Conservation (phyloP, 2,888 invertebrate genomes). For the Eueremaeus valkanovi region DNA sequence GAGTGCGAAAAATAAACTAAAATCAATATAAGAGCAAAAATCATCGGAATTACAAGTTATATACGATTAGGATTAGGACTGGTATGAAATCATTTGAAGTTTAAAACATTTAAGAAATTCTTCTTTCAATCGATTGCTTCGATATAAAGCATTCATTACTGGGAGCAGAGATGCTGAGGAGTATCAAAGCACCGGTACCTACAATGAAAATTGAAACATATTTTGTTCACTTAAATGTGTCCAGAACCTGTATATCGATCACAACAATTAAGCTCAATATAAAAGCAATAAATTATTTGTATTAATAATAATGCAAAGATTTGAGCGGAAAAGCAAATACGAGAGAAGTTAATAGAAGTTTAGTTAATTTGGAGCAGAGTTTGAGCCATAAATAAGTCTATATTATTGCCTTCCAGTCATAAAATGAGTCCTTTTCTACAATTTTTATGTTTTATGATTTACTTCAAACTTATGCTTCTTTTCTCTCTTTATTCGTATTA, state of each 20-base stretch:
- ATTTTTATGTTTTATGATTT: neutral
- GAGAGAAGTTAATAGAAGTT: neutral
- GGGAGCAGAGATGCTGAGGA: no score
- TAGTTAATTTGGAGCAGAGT: neutral
- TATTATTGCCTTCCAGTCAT: neutral
- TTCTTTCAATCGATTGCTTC: no score
- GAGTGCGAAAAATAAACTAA: no score
- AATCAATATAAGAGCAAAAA: no score
- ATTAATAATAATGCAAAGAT: neutral
- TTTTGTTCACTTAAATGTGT: neutral
- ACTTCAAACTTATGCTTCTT: neutral
- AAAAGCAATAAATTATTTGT: no score
- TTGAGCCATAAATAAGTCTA: neutral
- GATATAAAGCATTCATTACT: no score
- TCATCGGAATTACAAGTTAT: no score
- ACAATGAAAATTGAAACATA: neutral
- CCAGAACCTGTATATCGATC: neutral
- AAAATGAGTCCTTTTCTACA: neutral
- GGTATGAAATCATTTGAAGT: no score
- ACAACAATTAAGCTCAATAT: neutral
- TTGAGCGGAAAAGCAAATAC: neutral
- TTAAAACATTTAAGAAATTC: no score
- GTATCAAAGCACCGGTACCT: neutral
- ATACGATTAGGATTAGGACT: no score
- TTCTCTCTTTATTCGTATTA: neutral